Evolutionary conservation across 2,888 invertebrate genomes (phyloP), one percentile per base, ranked within the genome.

Genomic region (Eupithecia subfuscata): DNA sequence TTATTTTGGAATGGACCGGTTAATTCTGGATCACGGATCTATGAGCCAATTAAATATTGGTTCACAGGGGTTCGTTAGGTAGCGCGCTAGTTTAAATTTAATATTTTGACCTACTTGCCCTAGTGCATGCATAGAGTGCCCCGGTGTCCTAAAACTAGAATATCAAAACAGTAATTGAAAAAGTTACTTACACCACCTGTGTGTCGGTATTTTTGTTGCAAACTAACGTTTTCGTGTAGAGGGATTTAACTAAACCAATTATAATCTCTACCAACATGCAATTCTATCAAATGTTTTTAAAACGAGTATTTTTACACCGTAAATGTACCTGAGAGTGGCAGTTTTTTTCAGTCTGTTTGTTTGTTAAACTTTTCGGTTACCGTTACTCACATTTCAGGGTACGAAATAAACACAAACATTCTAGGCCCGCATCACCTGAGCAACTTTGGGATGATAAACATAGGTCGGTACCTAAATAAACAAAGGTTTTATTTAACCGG

Each of bases 51-150:
- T 84, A 85, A 67, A 67, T n/a, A 86, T 86, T 84, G 84, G 78
- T 79, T 83, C 70, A 80, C 82, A 79, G 79, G 60, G 70, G 71
- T 76, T 74, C 68, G 75, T 73, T 68, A 72, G 74, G 79, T 80
- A 77, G 81, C 79, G 69, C 76, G 79, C 75, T 81, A 81, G 83
- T 82, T 83, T 77, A 83, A 84, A 81, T 84, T 82, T 84, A 79
- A 85, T 84, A 85, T 84, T 84, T 85, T 79, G 12, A 83, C 78
- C 72, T 37, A 68, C 25, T 68, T 79, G 76, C 75, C 79, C 75
- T 48, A 65, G 73, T 56, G 14, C 14, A 22, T 25, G 60, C 25
- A 60, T 30, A 30, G n/a, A n/a, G 22, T 60, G 14, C 0, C 4
- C 45, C 52, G 52, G 18, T 52, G 18, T 7, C n/a, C 25, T 67